Percentiles rank a stretch among this genome's conserved stretches.
phyloP scores from a whole-genome alignment of 2,113 vertebrate genomes.

The Bubalus kerabau region DNA sequence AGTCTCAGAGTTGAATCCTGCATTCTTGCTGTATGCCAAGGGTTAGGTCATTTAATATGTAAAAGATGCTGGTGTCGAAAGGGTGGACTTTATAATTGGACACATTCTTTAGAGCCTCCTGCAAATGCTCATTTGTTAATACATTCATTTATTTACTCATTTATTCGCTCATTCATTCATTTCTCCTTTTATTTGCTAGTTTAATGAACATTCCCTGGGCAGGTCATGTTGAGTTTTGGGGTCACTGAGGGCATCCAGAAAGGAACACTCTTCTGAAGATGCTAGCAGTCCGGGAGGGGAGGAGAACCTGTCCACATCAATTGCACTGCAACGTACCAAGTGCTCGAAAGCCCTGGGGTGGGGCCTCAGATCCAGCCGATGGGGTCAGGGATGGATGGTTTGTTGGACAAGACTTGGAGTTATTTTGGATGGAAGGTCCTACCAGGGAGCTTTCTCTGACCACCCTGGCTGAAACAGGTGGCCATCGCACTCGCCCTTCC shows the following conservation, averaged over 20 bases:
- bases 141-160: not conserved
- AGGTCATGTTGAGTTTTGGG: not conserved
- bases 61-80: constrained; percentile 68
- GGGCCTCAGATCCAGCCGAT: not conserved
- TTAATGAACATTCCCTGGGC: not conserved
- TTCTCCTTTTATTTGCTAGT: not conserved
- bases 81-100: constrained; percentile 69
- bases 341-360: not conserved
- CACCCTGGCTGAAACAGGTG: not conserved
- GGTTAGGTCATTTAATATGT: constrained; percentile 68
- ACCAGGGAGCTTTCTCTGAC: not conserved
- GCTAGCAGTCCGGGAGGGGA: not conserved
- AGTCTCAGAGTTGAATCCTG: constrained; percentile 16
- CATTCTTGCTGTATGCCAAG: constrained; percentile 63
- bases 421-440: not conserved
- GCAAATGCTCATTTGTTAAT: not conserved
- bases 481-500: not conserved
- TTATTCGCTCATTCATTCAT: not conserved
- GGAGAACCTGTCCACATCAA: not conserved
- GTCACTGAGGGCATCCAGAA: not conserved
- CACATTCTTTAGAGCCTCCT: not conserved
- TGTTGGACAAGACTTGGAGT: not conserved
- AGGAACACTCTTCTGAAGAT: not conserved
- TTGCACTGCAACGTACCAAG: no score
- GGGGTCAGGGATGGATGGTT: not conserved